A percentile compares a stretch with the other conserved stretches of the same genome.
Conservation (phyloP, 2,797 vertebrate species). For the Tiaroga cobitis region DNA sequence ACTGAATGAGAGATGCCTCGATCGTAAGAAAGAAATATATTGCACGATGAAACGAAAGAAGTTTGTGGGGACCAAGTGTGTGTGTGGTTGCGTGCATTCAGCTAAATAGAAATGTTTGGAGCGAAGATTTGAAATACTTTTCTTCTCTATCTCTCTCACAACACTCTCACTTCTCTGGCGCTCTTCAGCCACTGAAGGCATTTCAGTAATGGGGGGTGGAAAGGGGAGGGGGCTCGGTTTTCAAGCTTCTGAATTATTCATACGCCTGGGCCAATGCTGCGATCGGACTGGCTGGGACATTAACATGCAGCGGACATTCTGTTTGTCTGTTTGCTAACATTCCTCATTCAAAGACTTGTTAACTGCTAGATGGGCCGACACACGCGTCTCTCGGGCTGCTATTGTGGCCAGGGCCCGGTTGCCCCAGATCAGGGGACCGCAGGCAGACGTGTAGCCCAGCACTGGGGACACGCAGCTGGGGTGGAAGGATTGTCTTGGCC, state of each 20-base stretch:
- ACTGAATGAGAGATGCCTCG: constrained; percentile 80
- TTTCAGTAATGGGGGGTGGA: constrained; percentile 72
- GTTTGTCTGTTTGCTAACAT: constrained; percentile 97
- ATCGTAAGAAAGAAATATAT: constrained; percentile 65
- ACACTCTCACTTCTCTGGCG: constrained; percentile 47
- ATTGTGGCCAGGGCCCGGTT: constrained; percentile 84
- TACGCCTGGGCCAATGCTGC: constrained; percentile 83
- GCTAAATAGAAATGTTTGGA: constrained; percentile 55
- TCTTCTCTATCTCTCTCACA: constrained; percentile 49
- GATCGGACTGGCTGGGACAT: constrained; percentile 85
- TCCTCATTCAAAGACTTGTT: constrained; percentile 95
- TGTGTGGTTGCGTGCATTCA: constrained; percentile 42
- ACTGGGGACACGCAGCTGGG: constrained; percentile 73
- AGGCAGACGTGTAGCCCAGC: constrained; percentile 71
- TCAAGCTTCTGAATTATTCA: constrained; percentile 93
- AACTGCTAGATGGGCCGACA: constrained; percentile 90
- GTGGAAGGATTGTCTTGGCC: constrained; percentile 70
- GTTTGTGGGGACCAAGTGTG: constrained; percentile 64
- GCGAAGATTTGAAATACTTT: constrained; percentile 70
- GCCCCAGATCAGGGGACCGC: constrained; percentile 72
- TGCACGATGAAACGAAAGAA: constrained; percentile 66
- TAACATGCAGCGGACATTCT: constrained; percentile 95
- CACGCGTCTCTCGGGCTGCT: constrained; percentile 83
- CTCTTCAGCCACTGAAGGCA: constrained; percentile 78
- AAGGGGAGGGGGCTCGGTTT: constrained; percentile 58